Conservation (phyloP, 2,113 vertebrate genomes). For the Gobio gobio region DNA sequence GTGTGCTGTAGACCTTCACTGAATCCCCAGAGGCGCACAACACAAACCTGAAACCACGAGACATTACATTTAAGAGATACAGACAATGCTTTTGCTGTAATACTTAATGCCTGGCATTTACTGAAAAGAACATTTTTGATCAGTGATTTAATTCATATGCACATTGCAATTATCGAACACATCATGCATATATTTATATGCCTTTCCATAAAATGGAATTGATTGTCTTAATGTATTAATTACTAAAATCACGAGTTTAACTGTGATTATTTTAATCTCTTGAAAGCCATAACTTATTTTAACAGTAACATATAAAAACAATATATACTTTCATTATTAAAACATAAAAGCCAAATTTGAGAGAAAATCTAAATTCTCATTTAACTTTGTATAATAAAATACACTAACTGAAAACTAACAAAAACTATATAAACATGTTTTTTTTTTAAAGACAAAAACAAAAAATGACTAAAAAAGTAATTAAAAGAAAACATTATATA, state of each 20-base stretch:
- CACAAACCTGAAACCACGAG: conserved; percentile 78
- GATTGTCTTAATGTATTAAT: not conserved
- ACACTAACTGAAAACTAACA: not conserved
- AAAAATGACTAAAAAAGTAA: no score
- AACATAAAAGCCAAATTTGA: no score
- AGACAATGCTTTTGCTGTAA: not conserved
- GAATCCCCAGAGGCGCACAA: conserved; percentile 86
- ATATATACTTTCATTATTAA: not conserved
- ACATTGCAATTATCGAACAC: not conserved
- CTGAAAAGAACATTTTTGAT: not conserved
- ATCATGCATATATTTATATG: not conserved
- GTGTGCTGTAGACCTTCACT: conserved; percentile 88
- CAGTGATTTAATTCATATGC: not conserved
- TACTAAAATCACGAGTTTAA: not conserved
- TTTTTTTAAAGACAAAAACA: no score
- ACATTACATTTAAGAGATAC: not conserved
- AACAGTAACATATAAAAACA: not conserved
- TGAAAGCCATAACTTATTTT: not conserved
- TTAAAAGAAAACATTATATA: no score
- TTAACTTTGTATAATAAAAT: not conserved
- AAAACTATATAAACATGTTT: no score
- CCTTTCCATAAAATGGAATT: not conserved
- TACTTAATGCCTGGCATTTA: not conserved
- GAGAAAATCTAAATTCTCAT: no score
- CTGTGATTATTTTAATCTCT: not conserved